Percentiles rank a stretch among this genome's conserved stretches.
phyloP scores from a whole-genome alignment of 2,113 vertebrate genomes.

The Dryoscopus gambensis region DNA sequence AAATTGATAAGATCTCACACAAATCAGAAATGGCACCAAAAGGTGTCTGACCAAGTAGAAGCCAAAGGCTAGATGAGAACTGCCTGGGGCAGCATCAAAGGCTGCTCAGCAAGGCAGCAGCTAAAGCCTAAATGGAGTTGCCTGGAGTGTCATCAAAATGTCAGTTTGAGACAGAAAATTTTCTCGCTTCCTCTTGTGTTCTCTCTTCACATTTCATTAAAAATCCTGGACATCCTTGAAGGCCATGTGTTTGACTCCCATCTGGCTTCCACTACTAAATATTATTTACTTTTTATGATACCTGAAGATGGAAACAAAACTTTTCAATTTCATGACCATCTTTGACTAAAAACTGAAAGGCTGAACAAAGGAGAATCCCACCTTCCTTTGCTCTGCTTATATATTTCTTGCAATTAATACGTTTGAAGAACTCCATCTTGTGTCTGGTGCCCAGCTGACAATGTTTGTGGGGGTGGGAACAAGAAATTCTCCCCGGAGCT shows the following conservation, averaged over 20 bases:
- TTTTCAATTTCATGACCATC: background rate
- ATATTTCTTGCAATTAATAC: background rate
- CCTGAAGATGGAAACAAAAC: background rate
- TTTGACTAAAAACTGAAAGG: background rate
- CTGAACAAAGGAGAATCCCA: background rate
- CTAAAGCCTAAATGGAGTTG: background rate
- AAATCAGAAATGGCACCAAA: background rate
- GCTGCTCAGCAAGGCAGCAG: background rate
- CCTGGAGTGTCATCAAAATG: background rate
- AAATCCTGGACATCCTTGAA: background rate
- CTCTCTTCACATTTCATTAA: background rate
- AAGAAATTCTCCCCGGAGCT: background rate
- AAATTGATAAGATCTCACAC: background rate
- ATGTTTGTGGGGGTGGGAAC: background rate
- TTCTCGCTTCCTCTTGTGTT: background rate
- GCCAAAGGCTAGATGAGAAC: background rate
- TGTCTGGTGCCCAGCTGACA: background rate
- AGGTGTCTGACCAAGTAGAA: background rate
- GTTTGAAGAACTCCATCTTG: background rate
- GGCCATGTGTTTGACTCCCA: background rate
- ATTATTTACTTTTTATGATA: background rate
- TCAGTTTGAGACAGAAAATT: background rate
- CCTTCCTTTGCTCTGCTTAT: background rate
- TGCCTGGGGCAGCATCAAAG: background rate
- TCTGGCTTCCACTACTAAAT: background rate